Conservation (phyloP, 1,140 invertebrate genomes). For the Pentalonia nigronervosa region DNA sequence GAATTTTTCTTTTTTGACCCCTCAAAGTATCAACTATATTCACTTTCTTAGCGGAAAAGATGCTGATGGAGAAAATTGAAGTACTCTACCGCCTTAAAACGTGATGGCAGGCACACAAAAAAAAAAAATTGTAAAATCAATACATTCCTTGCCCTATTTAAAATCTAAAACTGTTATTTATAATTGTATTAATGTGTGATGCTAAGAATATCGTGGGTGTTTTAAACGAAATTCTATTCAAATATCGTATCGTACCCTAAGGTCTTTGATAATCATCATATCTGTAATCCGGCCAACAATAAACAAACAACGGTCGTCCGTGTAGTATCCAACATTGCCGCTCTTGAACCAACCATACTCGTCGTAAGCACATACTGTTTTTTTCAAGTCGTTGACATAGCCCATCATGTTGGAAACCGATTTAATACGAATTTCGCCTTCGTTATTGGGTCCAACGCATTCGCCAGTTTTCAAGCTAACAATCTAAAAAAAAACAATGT, state of each 20-base stretch:
- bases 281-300: neutral
- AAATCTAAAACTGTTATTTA: too few relatives aligned
- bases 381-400: neutral
- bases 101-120: too few relatives aligned
- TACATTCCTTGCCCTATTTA: too few relatives aligned
- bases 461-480: neutral
- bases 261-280: neutral
- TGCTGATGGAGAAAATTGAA: too few relatives aligned
- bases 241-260: neutral
- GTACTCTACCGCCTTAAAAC: too few relatives aligned
- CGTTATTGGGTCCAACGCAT: neutral
- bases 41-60: too few relatives aligned
- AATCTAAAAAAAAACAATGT: neutral
- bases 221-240: neutral
- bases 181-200: too few relatives aligned
- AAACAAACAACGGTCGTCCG: neutral
- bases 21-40: too few relatives aligned
- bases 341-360: conserved; percentile 27
- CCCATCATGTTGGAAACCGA: neutral
- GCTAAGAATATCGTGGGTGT: too few relatives aligned
- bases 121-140: too few relatives aligned
- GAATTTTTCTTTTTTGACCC: too few relatives aligned
- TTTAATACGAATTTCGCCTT: conserved; percentile 18
- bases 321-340: neutral
- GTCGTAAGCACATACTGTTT: neutral